Percentiles rank a stretch among this genome's conserved stretches.
Evolutionary conservation across 1,140 invertebrate species (phyloP).

Genomic region (Sarcophaga peregrina): DNA sequence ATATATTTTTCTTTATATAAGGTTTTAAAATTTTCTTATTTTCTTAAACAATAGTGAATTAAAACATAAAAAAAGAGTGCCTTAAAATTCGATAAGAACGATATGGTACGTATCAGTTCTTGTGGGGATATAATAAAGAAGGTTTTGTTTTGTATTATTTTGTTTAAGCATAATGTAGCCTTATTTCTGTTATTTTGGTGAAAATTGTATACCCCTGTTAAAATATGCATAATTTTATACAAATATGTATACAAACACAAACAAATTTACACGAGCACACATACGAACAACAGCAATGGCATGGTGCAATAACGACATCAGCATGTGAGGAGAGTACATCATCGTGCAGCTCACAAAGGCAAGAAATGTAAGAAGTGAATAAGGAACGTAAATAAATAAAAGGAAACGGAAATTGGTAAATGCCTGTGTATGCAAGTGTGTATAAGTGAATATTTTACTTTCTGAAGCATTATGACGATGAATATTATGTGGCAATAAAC

Average conservation of each 20-base stretch:
- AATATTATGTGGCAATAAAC: constrained; percentile 7
- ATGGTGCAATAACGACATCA: neutral
- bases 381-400: neutral
- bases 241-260: neutral
- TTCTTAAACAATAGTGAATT: too few relatives aligned
- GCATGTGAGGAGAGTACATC: neutral
- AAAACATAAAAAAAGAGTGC: too few relatives aligned
- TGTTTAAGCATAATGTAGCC: constrained; percentile 19
- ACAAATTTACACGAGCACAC: neutral
- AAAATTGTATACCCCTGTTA: constrained; percentile 18
- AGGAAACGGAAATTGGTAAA: constrained; percentile 24
- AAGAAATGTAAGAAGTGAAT: neutral
- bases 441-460: constrained; percentile 20
- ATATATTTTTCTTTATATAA: too few relatives aligned
- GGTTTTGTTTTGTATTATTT: too few relatives aligned
- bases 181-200: neutral
- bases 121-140: neutral
- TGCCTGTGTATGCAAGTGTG: neutral
- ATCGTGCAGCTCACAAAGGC: neutral
- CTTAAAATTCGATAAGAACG: too few relatives aligned
- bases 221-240: constrained; percentile 13
- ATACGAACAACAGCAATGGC: neutral
- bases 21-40: too few relatives aligned
- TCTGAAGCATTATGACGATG: neutral
- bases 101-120: too few relatives aligned